Conservation (phyloP, 2,888 invertebrate species). For the Caenorhabditis sulstoni region DNA sequence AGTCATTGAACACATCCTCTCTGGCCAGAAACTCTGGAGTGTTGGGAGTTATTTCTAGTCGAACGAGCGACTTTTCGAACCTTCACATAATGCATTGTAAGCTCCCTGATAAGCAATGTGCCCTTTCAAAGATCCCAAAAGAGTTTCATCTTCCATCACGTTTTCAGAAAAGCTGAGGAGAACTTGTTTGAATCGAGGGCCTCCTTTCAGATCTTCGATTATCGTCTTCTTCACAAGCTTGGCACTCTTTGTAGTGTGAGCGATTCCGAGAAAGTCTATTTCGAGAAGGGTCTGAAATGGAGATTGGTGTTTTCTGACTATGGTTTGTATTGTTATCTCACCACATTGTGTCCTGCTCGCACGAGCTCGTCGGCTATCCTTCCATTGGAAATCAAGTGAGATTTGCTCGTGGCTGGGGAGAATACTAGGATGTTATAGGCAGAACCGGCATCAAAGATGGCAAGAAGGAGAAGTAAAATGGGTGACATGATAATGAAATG, state of each 20-base stretch:
- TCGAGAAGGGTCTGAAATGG: conserved; percentile 56
- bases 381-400: conserved; percentile 71
- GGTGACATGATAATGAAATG: background rate
- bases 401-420: conserved; percentile 62
- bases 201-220: conserved; percentile 39
- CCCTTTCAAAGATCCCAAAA: background rate
- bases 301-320: background rate
- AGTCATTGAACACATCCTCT: conserved; percentile 54
- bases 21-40: conserved; percentile 50
- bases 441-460: background rate
- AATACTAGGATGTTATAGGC: conserved; percentile 64
- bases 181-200: conserved; percentile 11
- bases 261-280: conserved; percentile 61
- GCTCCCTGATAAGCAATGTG: conserved; percentile 20
- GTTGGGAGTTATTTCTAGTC: no score
- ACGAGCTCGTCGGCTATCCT: conserved; percentile 72
- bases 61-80: background rate
- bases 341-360: conserved; percentile 72
- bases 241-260: conserved; percentile 50
- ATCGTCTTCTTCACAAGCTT: conserved; percentile 55
- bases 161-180: conserved; percentile 17
- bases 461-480: conserved; percentile 1
- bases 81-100: conserved; percentile 38
- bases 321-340: conserved; percentile 22
- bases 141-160: conserved; percentile 22